Evolutionary conservation across 1,140 invertebrate genomes (phyloP).

Genomic region (Hormaphis cornu): DNA sequence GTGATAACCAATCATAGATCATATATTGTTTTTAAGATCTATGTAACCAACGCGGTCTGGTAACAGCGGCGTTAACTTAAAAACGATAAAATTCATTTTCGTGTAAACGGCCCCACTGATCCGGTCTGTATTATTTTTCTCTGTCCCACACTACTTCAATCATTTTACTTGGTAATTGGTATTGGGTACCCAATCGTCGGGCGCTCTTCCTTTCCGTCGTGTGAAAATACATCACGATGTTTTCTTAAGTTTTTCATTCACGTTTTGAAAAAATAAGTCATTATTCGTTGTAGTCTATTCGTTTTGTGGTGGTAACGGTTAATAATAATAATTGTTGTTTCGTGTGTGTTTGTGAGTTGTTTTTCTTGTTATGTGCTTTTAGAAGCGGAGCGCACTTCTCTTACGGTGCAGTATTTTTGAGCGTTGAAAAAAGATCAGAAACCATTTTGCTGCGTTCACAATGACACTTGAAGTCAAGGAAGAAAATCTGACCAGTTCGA

Average conservation of each 20-base stretch:
- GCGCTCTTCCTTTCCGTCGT: not conserved
- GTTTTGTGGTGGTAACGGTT: no score
- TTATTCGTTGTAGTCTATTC: no score
- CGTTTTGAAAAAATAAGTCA: conserved; percentile 11
- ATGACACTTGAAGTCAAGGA: conserved; percentile 28
- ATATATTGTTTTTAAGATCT: no score
- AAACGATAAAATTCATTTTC: not conserved
- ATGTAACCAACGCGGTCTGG: no score
- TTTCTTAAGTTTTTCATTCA: not conserved
- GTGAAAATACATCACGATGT: conserved; percentile 19
- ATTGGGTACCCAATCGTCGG: no score
- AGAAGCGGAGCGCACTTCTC: not conserved
- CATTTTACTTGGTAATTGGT: no score
- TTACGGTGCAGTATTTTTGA: not conserved
- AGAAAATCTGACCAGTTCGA: conserved; percentile 10
- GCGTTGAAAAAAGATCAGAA: not conserved
- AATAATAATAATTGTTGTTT: no score
- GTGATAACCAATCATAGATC: no score
- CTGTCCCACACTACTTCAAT: not conserved
- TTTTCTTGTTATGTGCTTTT: not conserved
- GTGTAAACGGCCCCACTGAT: conserved; percentile 16
- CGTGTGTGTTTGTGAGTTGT: not conserved
- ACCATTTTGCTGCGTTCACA: conserved; percentile 25
- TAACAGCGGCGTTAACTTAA: no score
- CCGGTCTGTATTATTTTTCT: not conserved